Base-by-base conservation (phyloP, 64 coral and sea anemone genomes). In the Catalaphyllia jardinei region DNA sequence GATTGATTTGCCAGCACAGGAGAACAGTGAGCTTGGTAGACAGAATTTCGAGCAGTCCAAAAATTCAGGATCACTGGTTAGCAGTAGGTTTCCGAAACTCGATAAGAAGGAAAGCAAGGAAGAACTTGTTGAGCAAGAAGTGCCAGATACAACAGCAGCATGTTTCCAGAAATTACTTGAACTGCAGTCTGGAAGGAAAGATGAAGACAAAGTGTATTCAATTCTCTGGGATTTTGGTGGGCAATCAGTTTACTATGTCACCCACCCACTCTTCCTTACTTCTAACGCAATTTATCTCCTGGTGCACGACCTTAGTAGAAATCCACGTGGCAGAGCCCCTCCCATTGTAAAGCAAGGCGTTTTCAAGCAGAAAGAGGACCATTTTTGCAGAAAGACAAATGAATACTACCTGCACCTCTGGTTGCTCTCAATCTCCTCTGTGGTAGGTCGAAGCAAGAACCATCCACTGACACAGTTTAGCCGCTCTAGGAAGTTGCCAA, bases 181-280 rank as follows among this genome's bases (percentile, higher is more conserved):
- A 35, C 55, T 24, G 15, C 12, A 59, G 25, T 3, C 54, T 14
- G 54, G 10, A 12, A 57, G 54, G 54, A 12, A 57, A 79, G n/a
- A 52, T n/a, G 76, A 79, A 59, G 51, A 79, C 4, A 52, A 79
- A 7, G 33, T 79, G 0, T 79, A 16, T 79, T 79, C 77, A 24
- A n/a, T 79, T 29, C 18, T 79, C 3, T 79, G 77, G 77, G 77
- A 79, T 31, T 79, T 79, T 79, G 77, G 49, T 15, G 77, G 77
- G 17, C 49, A 79, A 15, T 59, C 51, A 14, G 77, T 79, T 29
- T 79, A 79, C 77, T 79, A 79, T 29, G 52, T n/a, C 13, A 79
- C 77, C 6, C 77, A 79, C 28, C 77, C 77, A 79, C 50, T 79
- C 27, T 79, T 79, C 29, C 77, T 79, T 4, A 79, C 77, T 14